phyloP scores from a whole-genome alignment of 1,140 invertebrate genomes.

The Drosophila guanche region DNA sequence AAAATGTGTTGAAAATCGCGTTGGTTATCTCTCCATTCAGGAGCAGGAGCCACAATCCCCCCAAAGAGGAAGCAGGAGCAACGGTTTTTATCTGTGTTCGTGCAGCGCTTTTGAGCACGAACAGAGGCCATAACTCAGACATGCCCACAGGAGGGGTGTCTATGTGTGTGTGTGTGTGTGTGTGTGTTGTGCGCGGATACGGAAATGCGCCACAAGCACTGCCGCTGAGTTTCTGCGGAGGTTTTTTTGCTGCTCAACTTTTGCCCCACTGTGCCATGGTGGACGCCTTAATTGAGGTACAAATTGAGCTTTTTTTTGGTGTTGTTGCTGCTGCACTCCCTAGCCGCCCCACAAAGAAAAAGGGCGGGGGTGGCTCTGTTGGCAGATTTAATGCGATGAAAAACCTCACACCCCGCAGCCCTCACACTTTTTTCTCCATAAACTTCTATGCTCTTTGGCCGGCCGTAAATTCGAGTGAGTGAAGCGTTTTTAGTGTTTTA shows the following conservation, averaged over 20 bases:
- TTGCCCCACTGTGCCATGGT: constrained; percentile 72
- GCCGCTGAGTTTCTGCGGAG: not conserved
- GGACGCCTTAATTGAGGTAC: constrained; percentile 82
- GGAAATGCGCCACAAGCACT: constrained; percentile 74
- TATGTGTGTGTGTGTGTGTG: not conserved
- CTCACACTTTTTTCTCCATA: constrained; percentile 4
- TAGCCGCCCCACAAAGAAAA: no score
- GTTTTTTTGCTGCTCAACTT: constrained; percentile 28
- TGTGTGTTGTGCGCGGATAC: constrained; percentile 43
- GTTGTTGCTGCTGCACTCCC: constrained; percentile 41
- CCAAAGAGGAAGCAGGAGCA: constrained; percentile 38
- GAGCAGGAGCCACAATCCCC: constrained; percentile 39
- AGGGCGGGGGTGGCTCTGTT: constrained; percentile 32
- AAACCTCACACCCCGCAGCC: not conserved
- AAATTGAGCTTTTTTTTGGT: constrained; percentile 82
- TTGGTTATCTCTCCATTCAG: constrained; percentile 80
- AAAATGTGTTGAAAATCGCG: constrained; percentile 76
- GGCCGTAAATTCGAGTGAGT: constrained; percentile 54
- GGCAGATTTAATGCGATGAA: constrained; percentile 64
- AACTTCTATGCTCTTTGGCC: constrained; percentile 11
- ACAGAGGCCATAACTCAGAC: constrained; percentile 69
- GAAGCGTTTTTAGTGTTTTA: constrained; percentile 44
- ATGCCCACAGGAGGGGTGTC: not conserved
- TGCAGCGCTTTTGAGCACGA: constrained; percentile 74
- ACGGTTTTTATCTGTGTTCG: constrained; percentile 77